Base-by-base conservation (phyloP, 2,888 invertebrate species). In the Limenitis camilla region DNA sequence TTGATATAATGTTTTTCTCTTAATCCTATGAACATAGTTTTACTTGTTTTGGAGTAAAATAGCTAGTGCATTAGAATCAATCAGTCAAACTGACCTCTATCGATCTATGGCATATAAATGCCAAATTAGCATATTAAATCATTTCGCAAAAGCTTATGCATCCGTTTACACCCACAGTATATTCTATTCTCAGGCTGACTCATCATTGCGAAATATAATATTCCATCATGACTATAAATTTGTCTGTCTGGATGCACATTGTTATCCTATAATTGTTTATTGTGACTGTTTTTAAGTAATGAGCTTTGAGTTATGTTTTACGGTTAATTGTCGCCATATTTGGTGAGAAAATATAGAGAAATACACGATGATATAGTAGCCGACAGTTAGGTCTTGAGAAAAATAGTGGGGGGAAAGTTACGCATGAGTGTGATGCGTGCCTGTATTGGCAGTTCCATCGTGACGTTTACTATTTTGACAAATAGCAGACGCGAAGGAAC, bases 71-170 rank as follows among this genome's bases (percentile, higher is more conserved):
- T 45, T 43, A 47, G 43, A 47, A 53, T 49, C 46, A 55, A 59
- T 51, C 51, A 52, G 35, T 47, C 52, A 54, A 58, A 55, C 55
- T 51, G 53, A 46, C 53, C 46, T 49, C 52, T 49, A 59, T 59
- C 56, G 60, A 61, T 63, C 59, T 58, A 60, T 62, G 64, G 55
- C 59, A 61, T 56, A 59, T 61, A 61, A 65, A 66, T 65, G 59
- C 58, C 59, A 62, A 60, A 66, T 67, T 65, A 66, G 58, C 64
- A 65, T 66, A 66, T 61, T 65, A 64, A 67, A 65, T 67, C 60
- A 62, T 53, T 57, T 53, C 56, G 59, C 52, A 59, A 60, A 54
- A 62, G 64, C 62, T 60, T 56, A 68, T 62, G 66, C 68, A 70
- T 68, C 63, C 65, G 65, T 65, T 62, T 64, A 49, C 52, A 43